phyloP scores from a whole-genome alignment of 2,888 invertebrate genomes.

The Mayetiola destructor region DNA sequence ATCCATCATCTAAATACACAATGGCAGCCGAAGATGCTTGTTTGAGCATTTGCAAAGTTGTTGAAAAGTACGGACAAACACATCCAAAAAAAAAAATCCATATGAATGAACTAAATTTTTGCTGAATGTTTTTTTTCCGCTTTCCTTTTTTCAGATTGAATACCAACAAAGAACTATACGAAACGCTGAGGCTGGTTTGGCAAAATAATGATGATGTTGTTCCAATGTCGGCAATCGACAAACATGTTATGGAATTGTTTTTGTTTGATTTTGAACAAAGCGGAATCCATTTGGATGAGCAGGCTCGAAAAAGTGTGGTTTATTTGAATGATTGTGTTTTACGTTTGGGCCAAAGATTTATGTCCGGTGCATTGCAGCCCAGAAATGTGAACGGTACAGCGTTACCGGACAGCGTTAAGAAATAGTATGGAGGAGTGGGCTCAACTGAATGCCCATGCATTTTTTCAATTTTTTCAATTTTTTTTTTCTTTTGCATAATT shows the following conservation, averaged over 20 bases:
- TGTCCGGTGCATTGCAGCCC: conserved; percentile 57
- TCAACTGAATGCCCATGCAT: background rate
- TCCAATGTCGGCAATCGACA: conserved; percentile 56
- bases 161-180: conserved; percentile 72
- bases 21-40: conserved; percentile 82
- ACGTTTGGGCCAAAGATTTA: conserved; percentile 68
- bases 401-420: conserved; percentile 56
- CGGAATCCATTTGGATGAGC: conserved; percentile 82
- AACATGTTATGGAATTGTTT: conserved; percentile 76
- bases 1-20: conserved; percentile 62
- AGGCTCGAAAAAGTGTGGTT: conserved; percentile 59
- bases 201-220: conserved; percentile 52
- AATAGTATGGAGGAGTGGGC: conserved; percentile 45
- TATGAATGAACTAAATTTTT: conserved; percentile 8
- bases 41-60: conserved; percentile 73
- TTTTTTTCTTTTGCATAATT: background rate
- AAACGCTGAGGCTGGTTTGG: conserved; percentile 56
- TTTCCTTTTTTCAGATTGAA: conserved; percentile 51
- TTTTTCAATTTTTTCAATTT: background rate
- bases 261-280: conserved; percentile 95
- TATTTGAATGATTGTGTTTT: conserved; percentile 74
- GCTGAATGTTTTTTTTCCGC: background rate
- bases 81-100: too few relatives aligned
- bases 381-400: conserved; percentile 46
- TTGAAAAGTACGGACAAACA: conserved; percentile 66